Conservation (phyloP, 1,140 invertebrate genomes). For the Trypoxylus dichotomus region DNA sequence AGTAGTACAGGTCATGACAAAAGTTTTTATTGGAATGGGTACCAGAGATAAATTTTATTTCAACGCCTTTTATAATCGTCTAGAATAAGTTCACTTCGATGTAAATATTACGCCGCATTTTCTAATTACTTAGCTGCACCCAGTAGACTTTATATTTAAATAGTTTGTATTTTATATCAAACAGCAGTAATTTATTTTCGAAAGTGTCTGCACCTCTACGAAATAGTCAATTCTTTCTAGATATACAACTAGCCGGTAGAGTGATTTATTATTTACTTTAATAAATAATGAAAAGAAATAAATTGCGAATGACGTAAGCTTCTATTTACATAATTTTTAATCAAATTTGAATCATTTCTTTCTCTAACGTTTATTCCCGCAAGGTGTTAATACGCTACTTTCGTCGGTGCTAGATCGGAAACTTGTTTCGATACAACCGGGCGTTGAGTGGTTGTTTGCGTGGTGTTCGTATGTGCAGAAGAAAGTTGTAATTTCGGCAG, state of each 20-base stretch:
- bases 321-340: neutral
- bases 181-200: too few relatives aligned
- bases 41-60: too few relatives aligned
- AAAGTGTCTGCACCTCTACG: too few relatives aligned
- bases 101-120: too few relatives aligned
- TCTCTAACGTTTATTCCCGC: neutral
- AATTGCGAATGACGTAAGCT: neutral
- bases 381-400: neutral
- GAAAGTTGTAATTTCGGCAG: conserved; percentile 15
- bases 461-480: conserved; percentile 1
- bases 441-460: neutral
- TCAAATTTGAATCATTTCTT: neutral
- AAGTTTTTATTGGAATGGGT: too few relatives aligned
- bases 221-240: neutral
- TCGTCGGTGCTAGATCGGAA: neutral
- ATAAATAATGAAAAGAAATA: neutral
- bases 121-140: too few relatives aligned
- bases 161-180: too few relatives aligned
- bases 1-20: too few relatives aligned
- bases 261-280: neutral
- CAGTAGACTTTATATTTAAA: too few relatives aligned
- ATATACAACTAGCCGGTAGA: neutral
- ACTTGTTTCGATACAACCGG: neutral
- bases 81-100: too few relatives aligned
- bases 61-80: too few relatives aligned